Percentiles rank a stretch among this genome's conserved stretches.
Evolutionary conservation across 2,113 vertebrate species (phyloP).

Genomic region (Actinemys pallida): DNA sequence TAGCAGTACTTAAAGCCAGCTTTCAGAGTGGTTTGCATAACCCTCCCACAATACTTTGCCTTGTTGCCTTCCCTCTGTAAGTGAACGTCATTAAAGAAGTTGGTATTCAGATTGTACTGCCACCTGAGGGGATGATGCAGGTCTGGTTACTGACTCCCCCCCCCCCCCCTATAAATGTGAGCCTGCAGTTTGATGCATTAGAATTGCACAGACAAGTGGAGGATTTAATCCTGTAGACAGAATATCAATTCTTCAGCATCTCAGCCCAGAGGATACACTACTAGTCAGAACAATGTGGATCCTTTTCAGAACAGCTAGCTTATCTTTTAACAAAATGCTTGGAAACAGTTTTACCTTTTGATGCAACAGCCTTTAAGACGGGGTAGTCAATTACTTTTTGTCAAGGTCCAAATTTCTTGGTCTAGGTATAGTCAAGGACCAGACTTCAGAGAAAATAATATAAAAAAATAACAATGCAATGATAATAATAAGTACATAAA

Average conservation of each 20-base stretch:
- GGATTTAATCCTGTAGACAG: neutral
- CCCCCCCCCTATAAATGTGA: constrained; percentile 4
- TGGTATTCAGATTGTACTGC: neutral
- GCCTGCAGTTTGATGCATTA: constrained; percentile 15
- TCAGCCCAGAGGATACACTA: constrained; percentile 2
- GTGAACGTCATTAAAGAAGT: neutral
- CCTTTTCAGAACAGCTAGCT: neutral
- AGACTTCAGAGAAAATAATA: too few relatives aligned
- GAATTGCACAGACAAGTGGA: constrained; percentile 20
- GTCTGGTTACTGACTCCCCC: neutral
- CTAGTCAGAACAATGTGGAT: constrained; percentile 45
- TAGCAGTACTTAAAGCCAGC: neutral
- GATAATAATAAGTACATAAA: too few relatives aligned
- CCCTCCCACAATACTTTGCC: neutral
- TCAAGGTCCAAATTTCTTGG: too few relatives aligned
- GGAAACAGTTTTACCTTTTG: neutral
- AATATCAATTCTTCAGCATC: constrained; percentile 35
- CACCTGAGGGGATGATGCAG: constrained; percentile 17
- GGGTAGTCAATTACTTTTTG: too few relatives aligned
- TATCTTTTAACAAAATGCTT: constrained; percentile 6
- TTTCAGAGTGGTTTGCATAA: constrained; percentile 25
- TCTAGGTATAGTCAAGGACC: too few relatives aligned
- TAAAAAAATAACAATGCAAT: too few relatives aligned
- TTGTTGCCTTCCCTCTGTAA: constrained; percentile 1
- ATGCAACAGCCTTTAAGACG: neutral